Evolutionary conservation across 2,113 vertebrate genomes (phyloP).

Genomic region (Zosterops hypoxanthus): DNA sequence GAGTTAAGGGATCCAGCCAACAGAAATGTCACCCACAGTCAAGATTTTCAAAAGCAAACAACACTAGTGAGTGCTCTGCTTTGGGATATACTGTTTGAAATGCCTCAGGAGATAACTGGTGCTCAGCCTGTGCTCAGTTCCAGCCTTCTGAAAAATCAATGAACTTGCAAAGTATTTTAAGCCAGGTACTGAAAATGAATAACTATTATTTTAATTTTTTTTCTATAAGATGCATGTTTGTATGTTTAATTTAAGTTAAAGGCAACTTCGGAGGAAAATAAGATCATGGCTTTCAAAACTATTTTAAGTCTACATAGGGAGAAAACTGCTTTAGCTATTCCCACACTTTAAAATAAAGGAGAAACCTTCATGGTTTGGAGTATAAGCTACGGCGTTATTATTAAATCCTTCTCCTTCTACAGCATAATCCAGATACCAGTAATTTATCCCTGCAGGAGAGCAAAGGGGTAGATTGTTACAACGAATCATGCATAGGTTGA

Average conservation of each 20-base stretch:
- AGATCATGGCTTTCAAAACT: neutral
- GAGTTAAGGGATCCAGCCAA: neutral
- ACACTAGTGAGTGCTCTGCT: neutral
- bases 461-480: neutral
- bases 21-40: neutral
- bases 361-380: neutral
- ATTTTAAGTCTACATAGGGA: neutral
- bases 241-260: neutral
- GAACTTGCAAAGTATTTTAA: neutral
- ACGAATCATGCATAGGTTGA: neutral
- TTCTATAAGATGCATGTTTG: neutral
- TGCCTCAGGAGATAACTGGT: neutral
- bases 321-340: neutral
- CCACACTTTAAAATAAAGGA: neutral
- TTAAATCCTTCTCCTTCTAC: neutral
- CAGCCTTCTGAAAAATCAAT: neutral
- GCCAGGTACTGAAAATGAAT: neutral
- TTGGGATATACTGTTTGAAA: neutral
- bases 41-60: neutral
- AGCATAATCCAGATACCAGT: neutral
- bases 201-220: neutral
- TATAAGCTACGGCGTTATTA: neutral
- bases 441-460: neutral
- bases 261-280: neutral
- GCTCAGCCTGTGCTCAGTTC: neutral